Percentiles rank a stretch among this genome's conserved stretches.
Evolutionary conservation across 2,113 vertebrate genomes (phyloP).

Genomic region (Lophotis ruficrista): DNA sequence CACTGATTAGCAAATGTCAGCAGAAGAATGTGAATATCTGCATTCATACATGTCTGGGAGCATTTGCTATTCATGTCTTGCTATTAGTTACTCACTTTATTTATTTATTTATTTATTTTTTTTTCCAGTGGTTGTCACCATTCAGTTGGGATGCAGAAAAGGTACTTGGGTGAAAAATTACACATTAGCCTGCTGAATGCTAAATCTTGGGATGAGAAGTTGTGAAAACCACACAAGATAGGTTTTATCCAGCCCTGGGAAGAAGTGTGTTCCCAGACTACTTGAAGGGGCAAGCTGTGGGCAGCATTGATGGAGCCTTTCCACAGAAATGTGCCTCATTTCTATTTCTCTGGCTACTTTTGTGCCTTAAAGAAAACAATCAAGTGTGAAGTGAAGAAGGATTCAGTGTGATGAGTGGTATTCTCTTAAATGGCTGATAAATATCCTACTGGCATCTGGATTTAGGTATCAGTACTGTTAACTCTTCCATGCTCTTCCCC

Average conservation of each 20-base stretch:
- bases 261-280: not conserved
- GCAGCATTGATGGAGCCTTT: not conserved
- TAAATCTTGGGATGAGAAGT: not conserved
- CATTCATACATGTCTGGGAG: not conserved
- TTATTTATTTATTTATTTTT: not conserved
- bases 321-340: not conserved
- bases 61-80: not conserved
- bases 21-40: not conserved
- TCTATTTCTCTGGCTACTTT: not conserved
- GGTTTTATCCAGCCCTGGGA: not conserved
- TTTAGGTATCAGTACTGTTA: not conserved
- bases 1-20: not conserved
- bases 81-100: not conserved
- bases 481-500: not conserved
- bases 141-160: slow-evolving; percentile 20
- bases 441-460: not conserved
- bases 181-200: not conserved
- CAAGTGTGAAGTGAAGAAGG: not conserved
- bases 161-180: not conserved
- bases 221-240: not conserved
- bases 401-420: not conserved
- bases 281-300: not conserved
- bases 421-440: not conserved
- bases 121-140: not conserved
- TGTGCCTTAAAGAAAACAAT: not conserved